Evolutionary conservation across 2,888 invertebrate genomes (phyloP).

Genomic region (Volucella zonaria): DNA sequence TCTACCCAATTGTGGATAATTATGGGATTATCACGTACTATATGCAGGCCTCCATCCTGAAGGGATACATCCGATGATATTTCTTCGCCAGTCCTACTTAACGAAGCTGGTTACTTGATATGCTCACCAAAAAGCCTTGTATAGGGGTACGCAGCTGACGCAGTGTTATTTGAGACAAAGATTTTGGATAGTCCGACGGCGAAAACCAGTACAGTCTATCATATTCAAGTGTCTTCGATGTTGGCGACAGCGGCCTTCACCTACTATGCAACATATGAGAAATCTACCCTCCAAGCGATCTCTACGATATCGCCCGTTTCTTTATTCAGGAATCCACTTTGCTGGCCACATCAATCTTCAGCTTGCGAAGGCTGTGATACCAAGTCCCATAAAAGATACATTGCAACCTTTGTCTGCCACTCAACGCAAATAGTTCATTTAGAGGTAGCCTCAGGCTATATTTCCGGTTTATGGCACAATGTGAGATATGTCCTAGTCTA

Average conservation of each 20-base stretch:
- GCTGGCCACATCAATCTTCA: too few species aligned
- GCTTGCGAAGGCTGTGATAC: too few species aligned
- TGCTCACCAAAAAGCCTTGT: neutral
- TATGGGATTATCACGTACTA: neutral
- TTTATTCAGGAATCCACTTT: too few species aligned
- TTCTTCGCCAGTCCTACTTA: neutral
- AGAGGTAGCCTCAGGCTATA: constrained; percentile 48
- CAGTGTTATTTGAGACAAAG: neutral
- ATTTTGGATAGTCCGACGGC: constrained; percentile 27
- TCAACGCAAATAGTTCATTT: constrained; percentile 41
- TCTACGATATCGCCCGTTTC: too few species aligned
- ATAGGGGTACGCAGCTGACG: constrained; percentile 15
- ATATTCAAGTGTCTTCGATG: constrained; percentile 64
- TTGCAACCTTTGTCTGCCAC: too few species aligned
- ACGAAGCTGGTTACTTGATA: neutral
- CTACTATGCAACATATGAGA: too few species aligned
- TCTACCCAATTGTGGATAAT: constrained; percentile 1
- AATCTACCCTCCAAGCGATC: too few species aligned
- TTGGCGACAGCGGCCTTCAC: constrained; percentile 9
- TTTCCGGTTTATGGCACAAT: constrained; percentile 76
- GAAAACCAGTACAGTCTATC: neutral
- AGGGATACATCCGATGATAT: neutral
- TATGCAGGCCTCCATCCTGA: too few species aligned
- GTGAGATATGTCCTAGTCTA: too few species aligned
- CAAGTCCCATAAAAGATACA: too few species aligned